These are phyloP conservation scores for Taenaris catops DNA, from an alignment of 2,888 invertebrate genomes.

Conservation along the genomic window DNA sequence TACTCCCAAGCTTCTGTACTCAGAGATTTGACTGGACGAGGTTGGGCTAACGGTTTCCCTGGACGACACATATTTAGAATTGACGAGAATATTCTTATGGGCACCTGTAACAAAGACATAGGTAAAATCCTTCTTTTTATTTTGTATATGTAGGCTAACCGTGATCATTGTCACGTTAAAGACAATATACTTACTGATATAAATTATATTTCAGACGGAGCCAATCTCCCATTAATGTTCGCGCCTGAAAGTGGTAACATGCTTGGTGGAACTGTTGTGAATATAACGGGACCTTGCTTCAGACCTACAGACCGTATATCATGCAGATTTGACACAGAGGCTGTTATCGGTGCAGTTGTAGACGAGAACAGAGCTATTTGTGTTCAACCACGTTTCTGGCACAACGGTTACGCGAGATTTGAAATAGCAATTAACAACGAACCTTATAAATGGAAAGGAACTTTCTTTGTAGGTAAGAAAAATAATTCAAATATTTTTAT, in stretches of 20 bases:
- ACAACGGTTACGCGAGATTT: conserved; percentile 93
- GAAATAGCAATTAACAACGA: conserved; percentile 91
- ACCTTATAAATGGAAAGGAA: conserved; percentile 93
- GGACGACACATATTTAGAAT: conserved; percentile 97
- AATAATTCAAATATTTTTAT: background rate
- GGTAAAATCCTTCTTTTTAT: too few species aligned
- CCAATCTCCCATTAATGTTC: conserved; percentile 90
- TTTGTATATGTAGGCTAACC: too few species aligned
- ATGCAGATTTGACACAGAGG: conserved; percentile 91
- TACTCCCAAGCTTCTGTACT: conserved; percentile 94
- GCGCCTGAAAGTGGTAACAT: conserved; percentile 98
- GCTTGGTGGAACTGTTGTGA: conserved; percentile 97
- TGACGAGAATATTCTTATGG: conserved; percentile 95
- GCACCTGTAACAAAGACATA: conserved; percentile 95
- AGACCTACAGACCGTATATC: conserved; percentile 86
- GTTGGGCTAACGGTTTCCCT: conserved; percentile 92
- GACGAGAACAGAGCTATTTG: conserved; percentile 93
- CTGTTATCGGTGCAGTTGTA: conserved; percentile 87
- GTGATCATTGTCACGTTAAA: too few species aligned
- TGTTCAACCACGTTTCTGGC: conserved; percentile 91
- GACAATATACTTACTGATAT: too few species aligned
- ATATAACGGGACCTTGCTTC: conserved; percentile 98
- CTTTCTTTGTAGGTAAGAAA: conserved; percentile 91
- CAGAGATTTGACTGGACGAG: conserved; percentile 90
- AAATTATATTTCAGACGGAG: conserved; percentile 86